Evolutionary conservation across 2,113 vertebrate genomes (phyloP).

Genomic region (Zingel zingel): DNA sequence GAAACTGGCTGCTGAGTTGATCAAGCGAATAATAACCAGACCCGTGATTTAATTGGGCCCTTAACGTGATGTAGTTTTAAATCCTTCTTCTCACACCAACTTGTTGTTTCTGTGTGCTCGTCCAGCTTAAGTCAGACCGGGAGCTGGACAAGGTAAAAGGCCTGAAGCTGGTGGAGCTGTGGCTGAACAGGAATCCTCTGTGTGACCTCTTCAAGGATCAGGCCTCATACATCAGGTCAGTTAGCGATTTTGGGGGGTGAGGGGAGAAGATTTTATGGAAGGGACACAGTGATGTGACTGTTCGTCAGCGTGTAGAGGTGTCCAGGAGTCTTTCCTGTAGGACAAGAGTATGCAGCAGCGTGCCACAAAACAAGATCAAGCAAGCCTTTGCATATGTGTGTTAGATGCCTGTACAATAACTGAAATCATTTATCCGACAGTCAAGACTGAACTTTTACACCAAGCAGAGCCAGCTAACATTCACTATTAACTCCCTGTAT

Average conservation of each 20-base stretch:
- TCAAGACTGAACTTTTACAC: neutral
- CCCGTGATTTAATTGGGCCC: too few relatives aligned
- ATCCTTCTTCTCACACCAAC: neutral
- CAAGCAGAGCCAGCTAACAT: neutral
- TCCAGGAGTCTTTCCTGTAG: neutral
- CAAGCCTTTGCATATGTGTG: neutral
- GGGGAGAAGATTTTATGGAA: neutral
- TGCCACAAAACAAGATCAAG: neutral
- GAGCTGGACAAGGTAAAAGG: conserved; percentile 92
- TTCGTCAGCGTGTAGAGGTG: neutral
- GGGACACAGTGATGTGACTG: conserved; percentile 3
- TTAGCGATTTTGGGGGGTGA: conserved; percentile 44
- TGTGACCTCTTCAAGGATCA: conserved; percentile 90
- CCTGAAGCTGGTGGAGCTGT: conserved; percentile 91
- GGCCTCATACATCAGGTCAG: conserved; percentile 92
- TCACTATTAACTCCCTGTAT: neutral
- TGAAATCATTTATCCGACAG: conserved; percentile 13
- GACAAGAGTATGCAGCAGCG: neutral
- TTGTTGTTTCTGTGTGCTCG: neutral
- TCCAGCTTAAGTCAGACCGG: conserved; percentile 88
- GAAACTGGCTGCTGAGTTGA: conserved; percentile 8
- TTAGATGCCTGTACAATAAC: neutral
- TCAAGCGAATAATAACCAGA: neutral
- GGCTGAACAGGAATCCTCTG: conserved; percentile 89
- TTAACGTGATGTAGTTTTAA: neutral